A percentile compares a stretch with the other conserved stretches of the same genome.
Evolutionary conservation across 2,113 vertebrate species (phyloP).

Genomic region (Helogale parvula): DNA sequence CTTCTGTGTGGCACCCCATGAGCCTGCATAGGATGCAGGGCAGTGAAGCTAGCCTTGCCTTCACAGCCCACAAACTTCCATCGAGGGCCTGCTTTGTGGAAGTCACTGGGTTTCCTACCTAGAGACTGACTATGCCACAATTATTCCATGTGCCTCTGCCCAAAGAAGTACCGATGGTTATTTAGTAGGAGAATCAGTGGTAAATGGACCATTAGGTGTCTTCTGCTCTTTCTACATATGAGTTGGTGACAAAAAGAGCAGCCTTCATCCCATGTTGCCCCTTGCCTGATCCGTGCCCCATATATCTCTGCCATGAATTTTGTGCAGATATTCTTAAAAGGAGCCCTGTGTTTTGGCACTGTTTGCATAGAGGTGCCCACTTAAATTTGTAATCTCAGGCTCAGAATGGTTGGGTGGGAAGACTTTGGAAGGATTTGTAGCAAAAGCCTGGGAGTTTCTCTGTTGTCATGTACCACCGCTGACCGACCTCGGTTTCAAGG

Average conservation of each 20-base stretch:
- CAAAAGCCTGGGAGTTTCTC: not conserved
- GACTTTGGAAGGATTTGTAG: constrained; percentile 13
- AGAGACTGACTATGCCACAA: not conserved
- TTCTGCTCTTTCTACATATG: not conserved
- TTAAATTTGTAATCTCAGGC: not conserved
- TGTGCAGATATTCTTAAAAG: constrained; percentile 33
- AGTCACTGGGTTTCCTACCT: not conserved
- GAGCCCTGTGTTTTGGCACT: constrained; percentile 52
- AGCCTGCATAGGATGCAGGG: not conserved
- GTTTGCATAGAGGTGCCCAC: not conserved
- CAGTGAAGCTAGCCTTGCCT: not conserved
- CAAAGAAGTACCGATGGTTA: not conserved
- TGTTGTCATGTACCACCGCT: not conserved
- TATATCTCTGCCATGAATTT: not conserved
- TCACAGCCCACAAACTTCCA: not conserved
- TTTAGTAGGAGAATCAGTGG: constrained; percentile 42
- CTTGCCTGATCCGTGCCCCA: not conserved
- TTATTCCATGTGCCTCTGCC: not conserved
- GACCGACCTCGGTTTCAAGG: constrained; percentile 38
- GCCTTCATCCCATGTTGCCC: not conserved
- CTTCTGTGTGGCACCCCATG: not conserved
- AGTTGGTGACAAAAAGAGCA: not conserved
- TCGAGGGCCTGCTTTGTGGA: not conserved
- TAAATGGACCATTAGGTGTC: constrained; percentile 48
- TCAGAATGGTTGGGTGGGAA: not conserved